Evolutionary conservation across 2,797 vertebrate species (phyloP).

Genomic region (Anguilla anguilla): DNA sequence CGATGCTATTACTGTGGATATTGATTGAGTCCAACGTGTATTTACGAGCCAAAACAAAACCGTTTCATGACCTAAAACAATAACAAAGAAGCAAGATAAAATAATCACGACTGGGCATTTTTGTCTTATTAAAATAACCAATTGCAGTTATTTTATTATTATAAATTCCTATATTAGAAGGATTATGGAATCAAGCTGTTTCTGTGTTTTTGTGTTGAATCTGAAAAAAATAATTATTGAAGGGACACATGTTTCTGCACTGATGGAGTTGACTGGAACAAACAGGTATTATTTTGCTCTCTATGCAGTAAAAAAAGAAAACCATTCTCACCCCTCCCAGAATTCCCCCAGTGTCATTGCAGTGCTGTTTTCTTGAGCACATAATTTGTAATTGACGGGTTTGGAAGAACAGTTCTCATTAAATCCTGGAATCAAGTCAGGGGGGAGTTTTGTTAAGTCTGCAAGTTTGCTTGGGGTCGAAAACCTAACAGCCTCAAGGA

Average conservation of each 20-base stretch:
- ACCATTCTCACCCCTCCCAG: not conserved
- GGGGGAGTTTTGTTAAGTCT: not conserved
- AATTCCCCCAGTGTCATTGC: not conserved
- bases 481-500: not conserved
- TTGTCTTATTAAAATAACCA: not conserved
- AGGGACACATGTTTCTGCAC: not conserved
- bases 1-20: not conserved
- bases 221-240: not conserved
- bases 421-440: not conserved
- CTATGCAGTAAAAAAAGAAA: not conserved
- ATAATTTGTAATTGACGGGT: not conserved
- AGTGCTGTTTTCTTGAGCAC: not conserved
- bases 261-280: not conserved
- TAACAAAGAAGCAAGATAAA: not conserved
- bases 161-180: not conserved
- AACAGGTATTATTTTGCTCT: not conserved
- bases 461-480: not conserved
- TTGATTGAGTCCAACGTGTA: slow-evolving; percentile 6
- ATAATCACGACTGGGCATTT: not conserved
- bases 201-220: not conserved
- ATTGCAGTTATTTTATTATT: not conserved
- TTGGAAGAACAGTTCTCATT: not conserved
- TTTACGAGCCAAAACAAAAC: not conserved
- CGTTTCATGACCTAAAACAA: not conserved
- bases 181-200: not conserved